phyloP scores from a whole-genome alignment of 2,113 vertebrate genomes.

The Syrmaticus mikado region DNA sequence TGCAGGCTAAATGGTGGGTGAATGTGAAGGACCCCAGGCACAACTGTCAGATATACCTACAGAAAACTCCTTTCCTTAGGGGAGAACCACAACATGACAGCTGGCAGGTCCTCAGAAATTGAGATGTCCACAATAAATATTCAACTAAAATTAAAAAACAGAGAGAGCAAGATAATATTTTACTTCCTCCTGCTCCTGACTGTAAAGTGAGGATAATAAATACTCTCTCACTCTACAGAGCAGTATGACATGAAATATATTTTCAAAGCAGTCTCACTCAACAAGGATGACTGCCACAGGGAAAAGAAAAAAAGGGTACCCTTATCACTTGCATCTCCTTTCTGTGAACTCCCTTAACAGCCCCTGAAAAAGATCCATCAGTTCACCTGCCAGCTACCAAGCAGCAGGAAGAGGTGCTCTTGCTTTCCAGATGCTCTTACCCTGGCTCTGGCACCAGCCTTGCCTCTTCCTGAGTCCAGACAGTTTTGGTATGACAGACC shows the following conservation, averaged over 20 bases:
- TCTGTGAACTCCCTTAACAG: slow-evolving; percentile 3
- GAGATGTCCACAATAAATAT: background rate
- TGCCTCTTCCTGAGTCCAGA: background rate
- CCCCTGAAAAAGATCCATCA: background rate
- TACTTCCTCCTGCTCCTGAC: background rate
- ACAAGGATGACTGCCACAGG: background rate
- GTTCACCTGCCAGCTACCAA: background rate
- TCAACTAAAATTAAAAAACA: background rate
- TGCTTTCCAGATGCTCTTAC: background rate
- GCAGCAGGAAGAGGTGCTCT: background rate
- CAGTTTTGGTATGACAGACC: background rate
- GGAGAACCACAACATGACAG: background rate
- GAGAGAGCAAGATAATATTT: background rate
- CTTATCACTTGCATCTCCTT: background rate
- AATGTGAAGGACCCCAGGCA: background rate
- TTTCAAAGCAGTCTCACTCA: slow-evolving; percentile 28
- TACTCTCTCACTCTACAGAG: slow-evolving; percentile 21
- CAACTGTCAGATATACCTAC: background rate
- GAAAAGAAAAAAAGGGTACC: background rate
- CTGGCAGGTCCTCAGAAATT: background rate
- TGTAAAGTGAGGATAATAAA: slow-evolving; percentile 34
- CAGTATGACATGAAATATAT: background rate
- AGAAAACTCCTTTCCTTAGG: background rate
- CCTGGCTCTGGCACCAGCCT: background rate
- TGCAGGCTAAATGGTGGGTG: background rate